Evolutionary conservation across 1,140 invertebrate species (phyloP), one percentile per base, ranked within the genome.

Genomic region (Trichonephila clavata): DNA sequence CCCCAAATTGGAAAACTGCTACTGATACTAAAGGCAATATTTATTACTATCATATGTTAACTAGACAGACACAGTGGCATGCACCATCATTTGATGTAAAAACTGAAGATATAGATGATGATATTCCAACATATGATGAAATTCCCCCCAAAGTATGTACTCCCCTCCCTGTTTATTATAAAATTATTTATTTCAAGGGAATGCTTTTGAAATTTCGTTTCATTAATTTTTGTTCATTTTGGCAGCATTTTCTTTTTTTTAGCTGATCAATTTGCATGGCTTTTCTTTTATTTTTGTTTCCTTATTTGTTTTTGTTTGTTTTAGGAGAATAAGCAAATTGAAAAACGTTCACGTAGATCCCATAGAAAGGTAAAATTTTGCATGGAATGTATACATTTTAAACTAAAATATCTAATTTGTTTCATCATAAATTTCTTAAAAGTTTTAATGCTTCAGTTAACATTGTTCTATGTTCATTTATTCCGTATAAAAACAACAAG

Each of bases 31-130:
- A 98, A 68, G 98, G 98, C 2, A 96, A 98, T 93, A 97, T 97
- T 0, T 99, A 99, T 95, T 99, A 99, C 96, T 99, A 99, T 96
- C 98, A 99, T 95, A 96, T 97, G 0, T 97, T 97, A 94, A 97
- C 98, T 39, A 97, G 98, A 63, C 96, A 98, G 95, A 97, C 98
- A 2, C 98, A 99, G 95, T 99, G 98, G 98, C 96, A 97, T 93
- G 98, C 98, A 50, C 98, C 98, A n/a, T 50, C 13, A 43, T 27
- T 32, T 63, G 60, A 92, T 20, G 39, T 63, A 50, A n/a, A 24
- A 39, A 65, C 68, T 27, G 84, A 88, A 50, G 21, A 71, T 71
- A 39, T 43, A 63, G 90, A 61, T 80, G 68, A 27, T 57, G 77
- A 59, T 32, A 88, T 90, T n/a, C 90, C 94, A 60, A 92, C 94